phyloP scores from a whole-genome alignment of 2,113 vertebrate genomes.

The Prietella phreatophila region DNA sequence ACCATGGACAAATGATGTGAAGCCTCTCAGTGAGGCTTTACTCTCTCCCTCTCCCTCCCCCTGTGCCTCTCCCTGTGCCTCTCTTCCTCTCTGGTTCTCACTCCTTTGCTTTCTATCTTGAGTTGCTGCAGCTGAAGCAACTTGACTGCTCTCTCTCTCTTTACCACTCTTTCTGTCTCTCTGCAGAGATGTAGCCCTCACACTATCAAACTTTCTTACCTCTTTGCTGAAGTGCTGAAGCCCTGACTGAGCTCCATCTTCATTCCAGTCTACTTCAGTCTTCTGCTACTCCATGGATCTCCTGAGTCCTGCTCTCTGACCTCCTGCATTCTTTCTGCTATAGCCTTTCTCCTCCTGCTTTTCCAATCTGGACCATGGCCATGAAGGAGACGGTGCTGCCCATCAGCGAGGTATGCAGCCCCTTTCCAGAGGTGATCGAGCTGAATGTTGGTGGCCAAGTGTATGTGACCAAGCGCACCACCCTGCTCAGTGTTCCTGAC shows the following conservation, averaged over 20 bases:
- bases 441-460: constrained; percentile 88
- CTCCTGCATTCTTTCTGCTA: neutral
- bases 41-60: constrained; percentile 31
- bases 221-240: constrained; percentile 40
- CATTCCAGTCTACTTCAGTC: neutral
- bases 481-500: constrained; percentile 83
- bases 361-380: constrained; percentile 71
- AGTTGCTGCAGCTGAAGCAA: constrained; percentile 50
- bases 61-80: constrained; percentile 29
- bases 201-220: constrained; percentile 50
- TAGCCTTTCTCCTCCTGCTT: neutral
- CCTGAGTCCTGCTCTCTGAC: constrained; percentile 28
- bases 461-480: constrained; percentile 85
- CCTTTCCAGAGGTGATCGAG: constrained; percentile 86
- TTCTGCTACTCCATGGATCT: constrained; percentile 39
- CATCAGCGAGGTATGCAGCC: constrained; percentile 82
- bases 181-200: constrained; percentile 57
- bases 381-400: constrained; percentile 84
- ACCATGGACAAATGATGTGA: constrained; percentile 58
- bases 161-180: constrained; percentile 29
- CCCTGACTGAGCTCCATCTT: constrained; percentile 35
- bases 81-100: constrained; percentile 20
- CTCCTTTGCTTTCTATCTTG: constrained; percentile 45
- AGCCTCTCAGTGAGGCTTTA: constrained; percentile 47
- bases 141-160: constrained; percentile 49